Evolutionary conservation across 2,888 invertebrate genomes (phyloP).

Genomic region (Lasius platythorax): DNA sequence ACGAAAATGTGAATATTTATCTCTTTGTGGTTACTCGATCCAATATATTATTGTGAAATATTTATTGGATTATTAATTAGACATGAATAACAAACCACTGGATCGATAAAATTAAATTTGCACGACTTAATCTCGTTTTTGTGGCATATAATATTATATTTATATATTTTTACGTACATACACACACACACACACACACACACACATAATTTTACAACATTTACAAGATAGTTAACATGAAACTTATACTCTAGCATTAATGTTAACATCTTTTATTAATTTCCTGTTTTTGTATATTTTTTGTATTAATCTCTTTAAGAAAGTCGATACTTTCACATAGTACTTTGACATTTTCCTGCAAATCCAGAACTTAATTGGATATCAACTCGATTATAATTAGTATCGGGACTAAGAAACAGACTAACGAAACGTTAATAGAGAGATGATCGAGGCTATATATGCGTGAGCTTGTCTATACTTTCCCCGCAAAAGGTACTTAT

Average conservation of each 20-base stretch:
- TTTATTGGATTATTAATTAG: constrained; percentile 15
- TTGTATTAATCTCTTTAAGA: constrained; percentile 34
- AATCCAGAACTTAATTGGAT: constrained; percentile 54
- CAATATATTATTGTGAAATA: background rate
- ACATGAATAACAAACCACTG: background rate
- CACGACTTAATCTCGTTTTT: background rate
- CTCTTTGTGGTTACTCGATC: background rate
- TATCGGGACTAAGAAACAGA: constrained; percentile 4
- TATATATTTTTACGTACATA: background rate
- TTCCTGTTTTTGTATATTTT: background rate
- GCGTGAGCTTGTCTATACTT: constrained; percentile 3
- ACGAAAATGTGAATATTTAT: constrained; percentile 9
- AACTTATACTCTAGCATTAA: background rate
- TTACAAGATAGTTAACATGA: background rate
- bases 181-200: too few species aligned
- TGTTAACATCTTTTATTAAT: background rate
- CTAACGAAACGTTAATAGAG: background rate
- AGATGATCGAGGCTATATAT: background rate
- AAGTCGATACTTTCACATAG: constrained; percentile 63
- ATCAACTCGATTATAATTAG: constrained; percentile 58
- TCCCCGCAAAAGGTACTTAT: constrained; percentile 14
- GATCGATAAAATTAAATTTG: constrained; percentile 15
- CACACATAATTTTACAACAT: background rate
- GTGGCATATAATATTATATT: background rate
- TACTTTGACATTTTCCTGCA: constrained; percentile 48